Percentiles rank a stretch among this genome's conserved stretches.
phyloP scores from a whole-genome alignment of 2,797 vertebrate species.

The Anguilla obscura region DNA sequence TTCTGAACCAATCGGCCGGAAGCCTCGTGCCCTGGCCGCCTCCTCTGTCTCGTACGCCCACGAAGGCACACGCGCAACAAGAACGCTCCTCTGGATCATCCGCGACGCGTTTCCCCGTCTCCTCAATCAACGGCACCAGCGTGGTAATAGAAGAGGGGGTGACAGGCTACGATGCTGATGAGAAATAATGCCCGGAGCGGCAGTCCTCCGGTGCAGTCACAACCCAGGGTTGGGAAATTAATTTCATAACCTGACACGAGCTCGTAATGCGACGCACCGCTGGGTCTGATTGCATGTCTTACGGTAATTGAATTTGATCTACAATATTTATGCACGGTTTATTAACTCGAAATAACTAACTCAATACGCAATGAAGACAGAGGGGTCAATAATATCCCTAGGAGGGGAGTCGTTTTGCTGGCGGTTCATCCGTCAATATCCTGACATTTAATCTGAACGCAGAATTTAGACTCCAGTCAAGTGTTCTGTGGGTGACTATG shows the following conservation, averaged over 20 bases:
- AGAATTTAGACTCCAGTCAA: conserved; percentile 12
- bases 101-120: neutral
- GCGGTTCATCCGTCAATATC: conserved; percentile 22
- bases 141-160: neutral
- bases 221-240: neutral
- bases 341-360: conserved; percentile 16
- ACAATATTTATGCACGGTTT: conserved; percentile 3
- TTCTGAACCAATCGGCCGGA: neutral
- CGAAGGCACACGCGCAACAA: neutral
- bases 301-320: conserved; percentile 20
- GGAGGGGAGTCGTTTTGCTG: conserved; percentile 8
- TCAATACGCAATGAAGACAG: conserved; percentile 14
- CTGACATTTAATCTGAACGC: conserved; percentile 21
- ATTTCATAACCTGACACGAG: neutral
- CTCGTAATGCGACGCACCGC: neutral
- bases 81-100: neutral
- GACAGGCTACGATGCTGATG: neutral
- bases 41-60: neutral
- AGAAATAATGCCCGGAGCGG: neutral
- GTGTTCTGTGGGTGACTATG: neutral
- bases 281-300: neutral
- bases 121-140: neutral
- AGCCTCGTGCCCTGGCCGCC: neutral
- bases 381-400: conserved; percentile 17
- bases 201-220: conserved; percentile 36